These are phyloP conservation scores for Orientallactaga bullata DNA, from an alignment of 2,113 vertebrate genomes.

Conservation along the genomic window DNA sequence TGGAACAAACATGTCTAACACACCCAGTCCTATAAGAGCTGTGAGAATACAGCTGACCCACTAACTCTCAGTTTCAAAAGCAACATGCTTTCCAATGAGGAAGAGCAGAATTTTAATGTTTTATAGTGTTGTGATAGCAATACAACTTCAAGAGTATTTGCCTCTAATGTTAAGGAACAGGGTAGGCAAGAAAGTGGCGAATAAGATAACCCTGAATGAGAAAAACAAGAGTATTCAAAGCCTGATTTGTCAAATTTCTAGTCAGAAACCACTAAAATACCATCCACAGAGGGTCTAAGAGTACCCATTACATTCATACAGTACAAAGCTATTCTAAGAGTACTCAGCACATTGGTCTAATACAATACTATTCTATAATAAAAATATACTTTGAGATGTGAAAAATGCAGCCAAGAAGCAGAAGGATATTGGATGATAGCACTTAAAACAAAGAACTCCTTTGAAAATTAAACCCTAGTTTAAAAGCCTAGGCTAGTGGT, in stretches of 20 bases:
- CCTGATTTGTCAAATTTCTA: neutral
- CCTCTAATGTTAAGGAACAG: rapidly evolving
- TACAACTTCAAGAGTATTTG: neutral
- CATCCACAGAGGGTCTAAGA: neutral
- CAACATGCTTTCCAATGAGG: neutral
- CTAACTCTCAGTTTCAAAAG: neutral
- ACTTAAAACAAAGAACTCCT: neutral
- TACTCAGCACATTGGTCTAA: neutral
- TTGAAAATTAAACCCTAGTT: neutral
- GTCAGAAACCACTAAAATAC: neutral
- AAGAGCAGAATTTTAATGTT: neutral
- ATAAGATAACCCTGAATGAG: rapidly evolving
- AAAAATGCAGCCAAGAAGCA: neutral
- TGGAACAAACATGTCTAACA: too few relatives aligned
- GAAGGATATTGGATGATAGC: neutral
- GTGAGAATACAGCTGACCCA: neutral
- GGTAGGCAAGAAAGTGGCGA: rapidly evolving
- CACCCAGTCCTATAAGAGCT: too few relatives aligned
- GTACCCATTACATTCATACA: rapidly evolving
- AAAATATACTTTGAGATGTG: too few relatives aligned
- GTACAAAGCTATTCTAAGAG: neutral
- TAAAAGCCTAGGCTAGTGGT: neutral
- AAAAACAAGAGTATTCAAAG: neutral
- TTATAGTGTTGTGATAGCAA: neutral
- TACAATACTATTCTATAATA: too few relatives aligned